A percentile compares a stretch with the other conserved stretches of the same genome.
Conservation (phyloP, 2,113 vertebrate genomes). For the Neotoma lepida region DNA sequence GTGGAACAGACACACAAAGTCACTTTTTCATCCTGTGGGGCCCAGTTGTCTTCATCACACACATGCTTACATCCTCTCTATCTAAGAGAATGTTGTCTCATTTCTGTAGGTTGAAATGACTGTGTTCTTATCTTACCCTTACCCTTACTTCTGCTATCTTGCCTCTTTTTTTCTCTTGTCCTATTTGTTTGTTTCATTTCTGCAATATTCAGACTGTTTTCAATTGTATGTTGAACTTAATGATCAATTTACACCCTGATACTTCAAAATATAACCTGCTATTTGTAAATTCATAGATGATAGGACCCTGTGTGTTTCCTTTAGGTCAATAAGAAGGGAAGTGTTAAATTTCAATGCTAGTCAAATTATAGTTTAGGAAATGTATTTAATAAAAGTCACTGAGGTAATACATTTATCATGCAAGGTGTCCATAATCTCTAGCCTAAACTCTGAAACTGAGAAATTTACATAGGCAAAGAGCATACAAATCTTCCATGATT, state of each 20-base stretch:
- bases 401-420: neutral
- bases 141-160: neutral
- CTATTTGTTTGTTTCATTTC: neutral
- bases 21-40: neutral
- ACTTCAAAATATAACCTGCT: neutral
- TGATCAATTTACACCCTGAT: neutral
- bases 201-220: neutral
- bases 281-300: neutral
- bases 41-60: neutral
- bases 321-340: neutral
- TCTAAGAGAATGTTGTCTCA: neutral
- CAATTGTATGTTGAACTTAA: neutral
- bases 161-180: neutral
- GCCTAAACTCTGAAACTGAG: neutral
- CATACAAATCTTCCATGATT: neutral
- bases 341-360: conserved; percentile 9
- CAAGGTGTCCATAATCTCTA: neutral
- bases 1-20: neutral
- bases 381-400: conserved; percentile 9
- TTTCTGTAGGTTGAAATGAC: neutral
- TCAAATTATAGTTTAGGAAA: neutral
- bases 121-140: neutral
- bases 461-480: neutral
- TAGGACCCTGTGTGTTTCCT: neutral
- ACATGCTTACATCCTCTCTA: neutral